These are phyloP conservation scores for Tholera decimalis DNA, from an alignment of 2,888 invertebrate genomes.

Conservation along the genomic window DNA sequence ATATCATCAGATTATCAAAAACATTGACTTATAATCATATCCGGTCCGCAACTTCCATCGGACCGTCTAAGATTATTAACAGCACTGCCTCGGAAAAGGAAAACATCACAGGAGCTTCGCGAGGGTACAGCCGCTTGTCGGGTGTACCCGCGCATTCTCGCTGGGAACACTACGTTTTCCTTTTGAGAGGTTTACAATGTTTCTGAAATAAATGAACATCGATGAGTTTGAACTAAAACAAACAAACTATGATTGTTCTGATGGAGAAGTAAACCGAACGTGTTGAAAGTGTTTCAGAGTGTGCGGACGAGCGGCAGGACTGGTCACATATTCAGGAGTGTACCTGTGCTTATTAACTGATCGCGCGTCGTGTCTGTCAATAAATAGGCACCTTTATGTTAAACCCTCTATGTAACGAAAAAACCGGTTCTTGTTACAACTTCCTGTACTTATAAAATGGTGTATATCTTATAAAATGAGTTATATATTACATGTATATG, in stretches of 20 bases:
- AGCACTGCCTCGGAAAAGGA: constrained; percentile 79
- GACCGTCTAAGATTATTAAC: constrained; percentile 81
- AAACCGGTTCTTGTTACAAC: constrained; percentile 53
- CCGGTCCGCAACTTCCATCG: constrained; percentile 89
- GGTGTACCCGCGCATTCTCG: constrained; percentile 85
- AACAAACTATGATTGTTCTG: constrained; percentile 50
- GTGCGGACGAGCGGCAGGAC: constrained; percentile 76
- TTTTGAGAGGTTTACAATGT: constrained; percentile 84
- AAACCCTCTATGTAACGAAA: constrained; percentile 65
- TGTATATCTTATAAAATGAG: constrained; percentile 69
- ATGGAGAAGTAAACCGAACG: constrained; percentile 54
- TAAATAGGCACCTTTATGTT: constrained; percentile 67
- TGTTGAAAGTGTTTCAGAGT: constrained; percentile 57
- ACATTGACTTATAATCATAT: constrained; percentile 81
- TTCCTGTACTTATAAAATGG: constrained; percentile 64
- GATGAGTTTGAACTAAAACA: constrained; percentile 60
- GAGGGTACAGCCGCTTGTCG: constrained; percentile 81
- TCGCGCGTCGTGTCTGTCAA: constrained; percentile 64
- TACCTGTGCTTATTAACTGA: constrained; percentile 67
- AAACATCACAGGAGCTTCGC: constrained; percentile 84
- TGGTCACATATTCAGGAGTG: constrained; percentile 63
- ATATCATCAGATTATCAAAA: constrained; percentile 78
- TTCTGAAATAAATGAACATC: constrained; percentile 71
- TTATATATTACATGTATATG: constrained; percentile 68
- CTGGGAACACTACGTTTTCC: constrained; percentile 80